Evolutionary conservation across 2,888 invertebrate genomes (phyloP).

Genomic region (Choreutis nemorana): DNA sequence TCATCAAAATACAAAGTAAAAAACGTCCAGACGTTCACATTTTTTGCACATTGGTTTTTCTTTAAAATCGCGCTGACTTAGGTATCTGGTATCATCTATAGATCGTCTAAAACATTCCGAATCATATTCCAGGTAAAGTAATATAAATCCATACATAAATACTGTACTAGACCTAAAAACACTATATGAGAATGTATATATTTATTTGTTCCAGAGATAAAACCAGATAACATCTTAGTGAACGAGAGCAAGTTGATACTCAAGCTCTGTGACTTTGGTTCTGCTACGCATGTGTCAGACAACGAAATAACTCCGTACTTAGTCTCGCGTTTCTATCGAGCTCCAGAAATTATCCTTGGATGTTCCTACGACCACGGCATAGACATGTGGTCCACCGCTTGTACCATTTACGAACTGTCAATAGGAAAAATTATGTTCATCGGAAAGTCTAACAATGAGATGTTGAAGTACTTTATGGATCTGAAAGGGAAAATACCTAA

Average conservation of each 20-base stretch:
- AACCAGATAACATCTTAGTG: slow-evolving; percentile 99
- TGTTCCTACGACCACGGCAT: slow-evolving; percentile 97
- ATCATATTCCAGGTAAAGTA: no score
- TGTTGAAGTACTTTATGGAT: slow-evolving; percentile 99
- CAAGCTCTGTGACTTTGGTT: slow-evolving; percentile 99
- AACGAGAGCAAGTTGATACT: slow-evolving; percentile 95
- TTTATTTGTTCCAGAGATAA: slow-evolving; percentile 77
- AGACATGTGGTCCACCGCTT: slow-evolving; percentile 99
- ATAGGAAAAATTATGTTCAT: slow-evolving; percentile 99
- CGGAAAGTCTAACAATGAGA: slow-evolving; percentile 98
- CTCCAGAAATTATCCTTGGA: slow-evolving; percentile 98
- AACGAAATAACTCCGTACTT: slow-evolving; percentile 98
- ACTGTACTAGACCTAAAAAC: no score
- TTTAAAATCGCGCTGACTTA: no score
- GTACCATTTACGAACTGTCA: slow-evolving; percentile 96
- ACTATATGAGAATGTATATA: not conserved
- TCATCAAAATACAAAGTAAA: no score
- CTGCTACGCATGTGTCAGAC: slow-evolving; percentile 91
- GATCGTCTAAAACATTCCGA: no score
- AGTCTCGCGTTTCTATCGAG: slow-evolving; percentile 96
- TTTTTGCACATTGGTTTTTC: no score
- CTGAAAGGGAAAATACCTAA: slow-evolving; percentile 98
- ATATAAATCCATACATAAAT: no score
- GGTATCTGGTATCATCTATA: no score
- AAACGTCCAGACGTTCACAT: no score